Percentiles rank a stretch among this genome's conserved stretches.
Evolutionary conservation across 2,113 vertebrate genomes (phyloP).

Genomic region (Myiozetetes cayanensis): DNA sequence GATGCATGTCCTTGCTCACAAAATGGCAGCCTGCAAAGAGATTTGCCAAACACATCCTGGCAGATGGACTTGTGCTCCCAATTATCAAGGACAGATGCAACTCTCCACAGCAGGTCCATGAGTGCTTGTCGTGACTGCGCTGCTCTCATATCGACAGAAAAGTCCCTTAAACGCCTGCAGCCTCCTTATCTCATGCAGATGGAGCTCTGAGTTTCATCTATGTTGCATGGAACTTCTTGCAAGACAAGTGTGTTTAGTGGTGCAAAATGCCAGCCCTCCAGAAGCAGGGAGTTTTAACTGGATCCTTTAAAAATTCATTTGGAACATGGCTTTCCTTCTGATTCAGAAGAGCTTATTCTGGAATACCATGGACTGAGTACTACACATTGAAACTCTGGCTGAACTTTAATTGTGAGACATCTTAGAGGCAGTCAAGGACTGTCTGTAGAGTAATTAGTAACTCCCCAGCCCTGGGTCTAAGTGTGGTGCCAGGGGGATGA

Average conservation of each 20-base stretch:
- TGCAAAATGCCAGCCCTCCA: neutral
- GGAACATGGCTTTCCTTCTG: neutral
- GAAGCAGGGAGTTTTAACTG: neutral
- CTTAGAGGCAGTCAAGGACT: neutral
- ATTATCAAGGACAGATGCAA: constrained; percentile 16
- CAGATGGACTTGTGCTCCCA: constrained; percentile 36
- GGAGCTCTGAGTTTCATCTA: neutral
- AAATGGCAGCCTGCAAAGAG: constrained; percentile 25
- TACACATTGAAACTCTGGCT: neutral
- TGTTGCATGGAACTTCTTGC: neutral
- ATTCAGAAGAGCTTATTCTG: neutral
- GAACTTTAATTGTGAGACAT: neutral
- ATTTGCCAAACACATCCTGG: neutral
- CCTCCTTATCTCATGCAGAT: neutral
- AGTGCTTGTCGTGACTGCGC: neutral
- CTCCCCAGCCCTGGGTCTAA: neutral
- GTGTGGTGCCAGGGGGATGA: neutral
- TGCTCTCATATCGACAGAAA: neutral
- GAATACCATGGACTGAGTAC: neutral
- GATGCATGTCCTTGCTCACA: neutral
- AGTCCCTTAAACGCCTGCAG: neutral
- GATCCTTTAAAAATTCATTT: neutral
- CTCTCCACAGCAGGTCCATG: neutral
- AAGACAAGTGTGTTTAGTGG: neutral
- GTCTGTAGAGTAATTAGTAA: neutral